Evolutionary conservation across 2,888 invertebrate species (phyloP).

Genomic region (Hydraecia micacea): DNA sequence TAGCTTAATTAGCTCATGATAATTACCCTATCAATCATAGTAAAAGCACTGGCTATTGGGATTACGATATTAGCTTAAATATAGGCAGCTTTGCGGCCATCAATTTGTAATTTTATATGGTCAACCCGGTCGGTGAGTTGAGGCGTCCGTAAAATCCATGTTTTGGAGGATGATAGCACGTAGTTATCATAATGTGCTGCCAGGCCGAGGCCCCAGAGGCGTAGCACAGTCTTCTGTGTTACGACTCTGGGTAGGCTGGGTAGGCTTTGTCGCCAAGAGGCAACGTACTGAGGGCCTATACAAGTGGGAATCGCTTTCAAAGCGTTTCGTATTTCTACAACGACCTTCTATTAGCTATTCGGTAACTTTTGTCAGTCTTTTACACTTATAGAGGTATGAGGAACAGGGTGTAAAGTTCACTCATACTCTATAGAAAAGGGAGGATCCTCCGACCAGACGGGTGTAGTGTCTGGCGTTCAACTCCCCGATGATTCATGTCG

Average conservation of each 20-base stretch:
- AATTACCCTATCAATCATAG: constrained; percentile 67
- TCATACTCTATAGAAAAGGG: too few species aligned
- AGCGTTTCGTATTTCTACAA: not conserved
- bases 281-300: not conserved
- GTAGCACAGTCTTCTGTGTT: not conserved
- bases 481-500: too few species aligned
- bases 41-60: constrained; percentile 57
- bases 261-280: not conserved
- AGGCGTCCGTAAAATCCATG: not conserved
- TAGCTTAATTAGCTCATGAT: constrained; percentile 54
- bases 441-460: too few species aligned
- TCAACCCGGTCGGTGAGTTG: not conserved
- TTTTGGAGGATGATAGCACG: not conserved
- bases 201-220: not conserved
- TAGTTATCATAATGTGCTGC: not conserved
- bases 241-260: not conserved
- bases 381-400: too few species aligned
- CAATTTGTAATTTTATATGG: too few species aligned
- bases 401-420: too few species aligned
- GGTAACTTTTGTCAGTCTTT: too few species aligned
- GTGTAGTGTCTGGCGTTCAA: too few species aligned
- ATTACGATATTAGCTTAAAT: constrained; percentile 30
- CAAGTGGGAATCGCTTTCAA: not conserved
- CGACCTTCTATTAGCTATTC: not conserved
- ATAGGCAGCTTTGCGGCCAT: not conserved